Percentiles rank a stretch among this genome's conserved stretches.
Conservation (phyloP, 2,888 invertebrate species). For the Acanthosepion esculentum region DNA sequence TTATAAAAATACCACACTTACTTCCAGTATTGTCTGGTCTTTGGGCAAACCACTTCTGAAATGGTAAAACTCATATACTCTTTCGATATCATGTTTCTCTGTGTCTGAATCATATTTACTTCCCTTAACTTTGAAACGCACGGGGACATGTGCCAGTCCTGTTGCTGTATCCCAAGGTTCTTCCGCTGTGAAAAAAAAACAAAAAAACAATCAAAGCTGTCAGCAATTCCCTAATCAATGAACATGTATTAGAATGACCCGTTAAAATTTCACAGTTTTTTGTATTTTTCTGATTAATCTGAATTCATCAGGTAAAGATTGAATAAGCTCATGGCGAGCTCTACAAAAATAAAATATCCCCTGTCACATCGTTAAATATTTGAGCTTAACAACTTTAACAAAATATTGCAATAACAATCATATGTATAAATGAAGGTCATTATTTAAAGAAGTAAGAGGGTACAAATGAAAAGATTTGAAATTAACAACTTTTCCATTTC, state of each 20-base stretch:
- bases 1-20: not conserved
- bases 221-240: not conserved
- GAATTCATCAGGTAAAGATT: no score
- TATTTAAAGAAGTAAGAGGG: no score
- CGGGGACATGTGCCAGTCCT: slow-evolving; percentile 53
- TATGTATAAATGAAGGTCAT: no score
- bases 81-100: not conserved
- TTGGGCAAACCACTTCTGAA: not conserved
- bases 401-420: no score
- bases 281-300: no score
- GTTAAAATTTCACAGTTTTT: no score
- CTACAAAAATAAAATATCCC: no score
- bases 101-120: not conserved
- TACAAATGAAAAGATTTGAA: no score
- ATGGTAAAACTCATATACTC: not conserved
- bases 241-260: not conserved
- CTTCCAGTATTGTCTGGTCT: not conserved
- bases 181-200: not conserved
- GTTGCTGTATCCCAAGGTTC: slow-evolving; percentile 56
- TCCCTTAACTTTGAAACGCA: slow-evolving; percentile 46
- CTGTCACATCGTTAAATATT: no score
- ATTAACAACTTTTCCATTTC: no score
- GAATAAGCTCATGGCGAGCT: no score
- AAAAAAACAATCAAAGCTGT: not conserved
- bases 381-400: no score